A percentile compares a stretch with the other conserved stretches of the same genome.
These are phyloP conservation scores for Triplophysa tibetana DNA, from an alignment of 2,113 vertebrate species.

Conservation along the genomic window DNA sequence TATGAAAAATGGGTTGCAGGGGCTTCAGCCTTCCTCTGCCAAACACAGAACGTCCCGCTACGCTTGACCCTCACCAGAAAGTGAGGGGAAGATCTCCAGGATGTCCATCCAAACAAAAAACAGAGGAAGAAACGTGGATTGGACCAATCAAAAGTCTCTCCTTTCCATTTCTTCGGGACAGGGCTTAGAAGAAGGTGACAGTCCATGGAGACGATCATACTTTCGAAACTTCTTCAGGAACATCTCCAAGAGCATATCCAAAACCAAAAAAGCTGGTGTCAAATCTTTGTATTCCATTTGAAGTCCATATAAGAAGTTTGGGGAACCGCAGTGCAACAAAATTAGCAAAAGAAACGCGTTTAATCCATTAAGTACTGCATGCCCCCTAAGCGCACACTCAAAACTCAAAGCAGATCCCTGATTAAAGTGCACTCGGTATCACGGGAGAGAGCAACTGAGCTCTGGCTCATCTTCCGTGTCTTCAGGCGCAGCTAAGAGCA, in stretches of 20 bases:
- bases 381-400: constrained; percentile 58
- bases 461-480: constrained; percentile 20
- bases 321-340: background rate
- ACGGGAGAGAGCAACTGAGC: constrained; percentile 40
- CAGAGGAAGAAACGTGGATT: constrained; percentile 20
- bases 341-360: constrained; percentile 25
- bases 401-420: constrained; percentile 68
- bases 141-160: background rate
- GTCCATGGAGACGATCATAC: constrained; percentile 1
- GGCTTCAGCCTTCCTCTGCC: background rate
- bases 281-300: constrained; percentile 27
- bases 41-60: constrained; percentile 19
- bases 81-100: constrained; percentile 1
- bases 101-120: constrained; percentile 2
- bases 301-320: constrained; percentile 30
- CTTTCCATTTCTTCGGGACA: constrained; percentile 1
- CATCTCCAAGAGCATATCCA: constrained; percentile 61
- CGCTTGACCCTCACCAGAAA: background rate
- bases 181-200: background rate
- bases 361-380: constrained; percentile 46
- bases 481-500: constrained; percentile 4
- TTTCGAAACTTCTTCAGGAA: constrained; percentile 12
- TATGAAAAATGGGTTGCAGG: constrained; percentile 22
- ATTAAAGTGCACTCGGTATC: constrained; percentile 73
- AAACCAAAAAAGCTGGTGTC: constrained; percentile 48